These are phyloP conservation scores for Sula dactylatra DNA, from an alignment of 2,113 vertebrate genomes.

Conservation along the genomic window DNA sequence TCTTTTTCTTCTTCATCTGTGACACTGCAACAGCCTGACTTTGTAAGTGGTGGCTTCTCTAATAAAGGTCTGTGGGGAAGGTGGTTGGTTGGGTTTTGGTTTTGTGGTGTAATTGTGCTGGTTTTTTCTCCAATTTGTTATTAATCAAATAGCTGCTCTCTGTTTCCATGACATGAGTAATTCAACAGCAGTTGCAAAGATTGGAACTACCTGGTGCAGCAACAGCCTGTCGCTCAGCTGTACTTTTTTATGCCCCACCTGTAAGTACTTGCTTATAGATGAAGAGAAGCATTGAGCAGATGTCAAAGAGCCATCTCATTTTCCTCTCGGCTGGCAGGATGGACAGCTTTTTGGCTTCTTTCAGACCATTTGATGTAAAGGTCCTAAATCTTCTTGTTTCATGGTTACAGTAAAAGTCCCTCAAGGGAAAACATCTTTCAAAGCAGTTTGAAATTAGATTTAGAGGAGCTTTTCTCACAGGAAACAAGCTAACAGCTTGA, in stretches of 20 bases:
- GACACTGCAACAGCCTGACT: neutral
- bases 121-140: fast-evolving
- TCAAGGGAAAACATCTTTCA: neutral
- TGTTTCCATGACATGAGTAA: neutral
- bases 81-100: neutral
- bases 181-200: neutral
- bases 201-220: neutral
- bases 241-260: neutral
- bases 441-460: neutral
- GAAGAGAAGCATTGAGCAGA: neutral
- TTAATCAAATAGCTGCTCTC: neutral
- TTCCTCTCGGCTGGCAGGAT: neutral
- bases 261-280: neutral
- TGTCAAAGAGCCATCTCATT: neutral
- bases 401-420: neutral
- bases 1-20: neutral
- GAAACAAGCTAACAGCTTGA: conserved; percentile 14
- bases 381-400: neutral
- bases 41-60: neutral
- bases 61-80: neutral
- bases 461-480: conserved; percentile 33
- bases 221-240: neutral
- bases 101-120: neutral
- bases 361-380: neutral
- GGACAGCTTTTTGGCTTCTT: neutral